Evolutionary conservation across 2,888 invertebrate genomes (phyloP).

Genomic region (Phyllotreta cruciferae): DNA sequence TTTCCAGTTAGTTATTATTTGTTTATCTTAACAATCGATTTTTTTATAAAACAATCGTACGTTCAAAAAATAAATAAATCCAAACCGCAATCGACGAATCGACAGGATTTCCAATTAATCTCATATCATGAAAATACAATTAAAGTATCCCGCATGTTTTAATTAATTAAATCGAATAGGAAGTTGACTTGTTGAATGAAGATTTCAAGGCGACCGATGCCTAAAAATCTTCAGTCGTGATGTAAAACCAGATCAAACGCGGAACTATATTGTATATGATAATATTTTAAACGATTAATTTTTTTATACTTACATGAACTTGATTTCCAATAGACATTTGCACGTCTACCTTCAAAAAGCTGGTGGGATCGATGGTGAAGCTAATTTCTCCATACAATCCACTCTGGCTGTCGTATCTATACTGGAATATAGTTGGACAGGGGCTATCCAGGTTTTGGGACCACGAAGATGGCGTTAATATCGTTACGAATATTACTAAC

Average conservation of each 20-base stretch:
- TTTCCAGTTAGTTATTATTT: too few relatives aligned
- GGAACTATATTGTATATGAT: too few relatives aligned
- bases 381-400: constrained; percentile 60
- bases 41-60: too few relatives aligned
- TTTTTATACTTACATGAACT: constrained; percentile 48
- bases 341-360: constrained; percentile 50
- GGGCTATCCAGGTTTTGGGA: constrained; percentile 47
- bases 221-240: too few relatives aligned
- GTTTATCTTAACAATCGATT: too few relatives aligned
- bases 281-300: too few relatives aligned
- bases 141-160: background rate
- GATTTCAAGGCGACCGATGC: too few relatives aligned
- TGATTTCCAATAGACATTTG: constrained; percentile 55
- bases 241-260: too few relatives aligned
- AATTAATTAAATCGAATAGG: constrained; percentile 1
- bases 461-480: constrained; percentile 6
- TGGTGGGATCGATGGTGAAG: constrained; percentile 50
- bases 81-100: background rate
- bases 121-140: background rate
- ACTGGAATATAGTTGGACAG: constrained; percentile 57
- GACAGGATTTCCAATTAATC: too few relatives aligned
- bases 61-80: constrained; percentile 5
- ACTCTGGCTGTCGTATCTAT: constrained; percentile 57
- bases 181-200: too few relatives aligned
- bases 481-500: constrained; percentile 17